phyloP scores from a whole-genome alignment of 2,797 vertebrate species.

The Danionella dracula region DNA sequence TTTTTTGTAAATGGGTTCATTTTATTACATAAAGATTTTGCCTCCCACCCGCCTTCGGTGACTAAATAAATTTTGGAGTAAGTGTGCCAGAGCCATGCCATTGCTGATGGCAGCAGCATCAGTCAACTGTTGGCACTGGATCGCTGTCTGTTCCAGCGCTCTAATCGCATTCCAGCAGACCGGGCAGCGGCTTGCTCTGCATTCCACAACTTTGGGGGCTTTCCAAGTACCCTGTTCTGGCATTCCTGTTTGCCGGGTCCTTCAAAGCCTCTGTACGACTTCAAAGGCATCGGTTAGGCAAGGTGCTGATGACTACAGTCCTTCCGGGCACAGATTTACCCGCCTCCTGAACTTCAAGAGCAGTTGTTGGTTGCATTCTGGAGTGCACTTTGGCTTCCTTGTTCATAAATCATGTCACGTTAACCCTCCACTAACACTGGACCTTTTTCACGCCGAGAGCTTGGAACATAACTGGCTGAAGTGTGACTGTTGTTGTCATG shows the following conservation, averaged over 20 bases:
- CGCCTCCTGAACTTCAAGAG: constrained; percentile 34
- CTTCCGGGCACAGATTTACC: constrained; percentile 66
- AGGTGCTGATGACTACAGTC: constrained; percentile 75
- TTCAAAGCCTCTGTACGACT: constrained; percentile 67
- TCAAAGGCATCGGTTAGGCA: constrained; percentile 67
- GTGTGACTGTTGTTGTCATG: constrained; percentile 4
- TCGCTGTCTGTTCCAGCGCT: constrained; percentile 42
- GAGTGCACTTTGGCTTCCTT: constrained; percentile 25
- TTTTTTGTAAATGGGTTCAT: background rate
- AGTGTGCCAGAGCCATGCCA: background rate
- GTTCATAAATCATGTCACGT: constrained; percentile 34
- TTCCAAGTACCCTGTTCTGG: constrained; percentile 51
- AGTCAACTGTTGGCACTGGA: constrained; percentile 22
- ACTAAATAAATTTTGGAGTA: background rate
- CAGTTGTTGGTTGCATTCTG: constrained; percentile 21
- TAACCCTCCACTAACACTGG: constrained; percentile 10
- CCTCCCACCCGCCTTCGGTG: background rate
- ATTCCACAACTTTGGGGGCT: constrained; percentile 74
- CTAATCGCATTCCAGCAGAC: constrained; percentile 72
- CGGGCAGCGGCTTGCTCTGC: constrained; percentile 62
- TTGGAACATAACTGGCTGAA: background rate
- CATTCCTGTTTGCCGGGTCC: constrained; percentile 56
- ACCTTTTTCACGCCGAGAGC: constrained; percentile 2
- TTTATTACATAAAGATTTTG: background rate
- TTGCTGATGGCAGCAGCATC: background rate